These are phyloP conservation scores for Tenthredo amoena DNA, from an alignment of 2,888 invertebrate genomes.

Conservation along the genomic window DNA sequence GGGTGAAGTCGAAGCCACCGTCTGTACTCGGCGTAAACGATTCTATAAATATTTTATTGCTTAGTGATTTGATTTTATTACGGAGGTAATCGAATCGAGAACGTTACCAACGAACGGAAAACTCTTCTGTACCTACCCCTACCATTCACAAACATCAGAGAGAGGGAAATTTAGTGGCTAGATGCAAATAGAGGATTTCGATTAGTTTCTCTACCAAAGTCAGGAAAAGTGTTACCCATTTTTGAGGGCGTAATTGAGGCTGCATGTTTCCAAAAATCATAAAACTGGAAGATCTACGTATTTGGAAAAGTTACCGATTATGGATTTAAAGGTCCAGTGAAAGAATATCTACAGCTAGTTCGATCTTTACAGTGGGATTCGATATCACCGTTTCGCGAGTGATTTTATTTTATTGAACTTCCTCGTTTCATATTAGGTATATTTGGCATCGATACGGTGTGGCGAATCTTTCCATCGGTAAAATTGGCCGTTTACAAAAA, in stretches of 20 bases:
- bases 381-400: not conserved
- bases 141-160: not conserved
- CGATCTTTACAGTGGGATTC: not conserved
- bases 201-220: not conserved
- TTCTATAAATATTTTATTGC: conserved; percentile 78
- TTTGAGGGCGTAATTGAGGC: not conserved
- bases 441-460: not conserved
- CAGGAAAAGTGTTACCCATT: not conserved
- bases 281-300: too few relatives aligned
- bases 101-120: not conserved
- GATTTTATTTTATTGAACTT: not conserved
- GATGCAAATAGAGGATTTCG: not conserved
- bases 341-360: too few relatives aligned
- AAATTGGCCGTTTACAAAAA: conserved; percentile 59
- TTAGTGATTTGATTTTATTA: conserved; percentile 75
- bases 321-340: too few relatives aligned
- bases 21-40: conserved; percentile 64
- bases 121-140: not conserved
- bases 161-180: not conserved
- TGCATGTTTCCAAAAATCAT: not conserved
- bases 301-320: too few relatives aligned
- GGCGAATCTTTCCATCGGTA: not conserved
- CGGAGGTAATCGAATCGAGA: conserved; percentile 64
- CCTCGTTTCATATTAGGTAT: not conserved
- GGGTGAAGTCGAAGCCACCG: conserved; percentile 56